Evolutionary conservation across 2,113 vertebrate genomes (phyloP).

Genomic region (Cololabis saira): DNA sequence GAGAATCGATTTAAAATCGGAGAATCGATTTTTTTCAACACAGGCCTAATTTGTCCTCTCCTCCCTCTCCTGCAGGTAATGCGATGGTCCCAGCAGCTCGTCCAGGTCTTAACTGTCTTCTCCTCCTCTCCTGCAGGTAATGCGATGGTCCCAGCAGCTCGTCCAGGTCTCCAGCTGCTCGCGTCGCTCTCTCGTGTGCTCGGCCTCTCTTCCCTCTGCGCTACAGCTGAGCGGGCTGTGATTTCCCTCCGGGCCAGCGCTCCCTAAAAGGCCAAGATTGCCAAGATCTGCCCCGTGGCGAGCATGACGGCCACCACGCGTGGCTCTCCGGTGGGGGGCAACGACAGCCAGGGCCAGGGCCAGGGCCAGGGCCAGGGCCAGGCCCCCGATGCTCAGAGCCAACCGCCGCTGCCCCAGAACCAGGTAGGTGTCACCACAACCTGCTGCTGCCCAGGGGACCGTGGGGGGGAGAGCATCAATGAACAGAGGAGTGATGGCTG

Average conservation of each 20-base stretch:
- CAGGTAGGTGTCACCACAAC: conserved; percentile 89
- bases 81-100: too few relatives aligned
- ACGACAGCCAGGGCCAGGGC: conserved; percentile 99
- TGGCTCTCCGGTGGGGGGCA: conserved; percentile 99
- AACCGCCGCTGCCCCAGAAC: conserved; percentile 98
- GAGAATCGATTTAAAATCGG: too few relatives aligned
- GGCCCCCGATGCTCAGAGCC: conserved; percentile 98
- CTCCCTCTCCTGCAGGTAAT: too few relatives aligned
- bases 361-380: conserved; percentile 99
- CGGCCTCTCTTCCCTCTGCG: conserved; percentile 90
- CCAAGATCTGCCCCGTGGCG: conserved; percentile 99
- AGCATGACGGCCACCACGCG: conserved; percentile 99
- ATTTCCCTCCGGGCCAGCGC: conserved; percentile 95
- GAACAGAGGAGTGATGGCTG: conserved; percentile 78
- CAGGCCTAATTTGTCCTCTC: too few relatives aligned
- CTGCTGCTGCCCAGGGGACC: conserved; percentile 61
- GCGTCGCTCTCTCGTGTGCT: conserved; percentile 93
- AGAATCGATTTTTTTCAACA: too few relatives aligned
- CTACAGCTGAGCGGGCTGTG: conserved; percentile 92
- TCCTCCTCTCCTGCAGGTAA: conserved; percentile 85
- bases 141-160: conserved; percentile 99
- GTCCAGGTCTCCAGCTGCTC: conserved; percentile 95
- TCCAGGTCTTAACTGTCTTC: too few relatives aligned
- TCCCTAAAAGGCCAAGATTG: conserved; percentile 99
- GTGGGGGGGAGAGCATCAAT: conserved; percentile 70